Evolutionary conservation across 1,140 invertebrate species (phyloP), one percentile per base, ranked within the genome.

Genomic region (Danaus melanippus): DNA sequence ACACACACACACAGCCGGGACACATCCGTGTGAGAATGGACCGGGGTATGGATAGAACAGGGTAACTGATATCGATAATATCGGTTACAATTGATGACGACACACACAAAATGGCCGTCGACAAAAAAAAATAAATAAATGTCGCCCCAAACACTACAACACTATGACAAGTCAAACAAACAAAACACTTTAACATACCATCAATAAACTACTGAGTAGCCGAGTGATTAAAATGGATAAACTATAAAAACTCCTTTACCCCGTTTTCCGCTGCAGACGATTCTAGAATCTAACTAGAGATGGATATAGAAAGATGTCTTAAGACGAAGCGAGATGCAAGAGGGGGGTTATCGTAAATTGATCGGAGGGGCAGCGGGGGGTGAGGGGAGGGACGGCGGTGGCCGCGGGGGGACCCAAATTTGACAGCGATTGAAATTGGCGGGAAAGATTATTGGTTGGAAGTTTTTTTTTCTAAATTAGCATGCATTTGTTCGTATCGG

Each of bases 371-470:
- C 62, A 73, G 71, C 73, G 71, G 21, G 21, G 21, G 21, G 21
- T 8, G 7, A 8, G 5, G 74, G 79, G 61, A 61, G 66, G 69
- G 58, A 62, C 60, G 71, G 62, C 59, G 58, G 64, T 69, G 71
- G 63, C 79, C 75, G 82, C 60, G 71, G 64, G 62, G 58, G 65
- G 69, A 73, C 64, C 79, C 75, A 82, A 84, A 86, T 84, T 86
- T 84, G 83, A 86, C 83, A 86, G 83, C 76, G 67, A 84, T 81
- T 76, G 78, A 81, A 86, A 86, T 86, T 86, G 83, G 78, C 78
- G 79, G 76, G 74, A 80, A 83, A 79, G 74, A 82, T 86, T 83
- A 81, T 79, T 81, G 79, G 74, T 77, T 55, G 42, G 39, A 32
- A 32, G 55, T 69, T 69, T 69, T 72, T 73, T 70, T 62, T 56